Conservation (phyloP, 2,888 invertebrate genomes). For the Pyrgus malvae region DNA sequence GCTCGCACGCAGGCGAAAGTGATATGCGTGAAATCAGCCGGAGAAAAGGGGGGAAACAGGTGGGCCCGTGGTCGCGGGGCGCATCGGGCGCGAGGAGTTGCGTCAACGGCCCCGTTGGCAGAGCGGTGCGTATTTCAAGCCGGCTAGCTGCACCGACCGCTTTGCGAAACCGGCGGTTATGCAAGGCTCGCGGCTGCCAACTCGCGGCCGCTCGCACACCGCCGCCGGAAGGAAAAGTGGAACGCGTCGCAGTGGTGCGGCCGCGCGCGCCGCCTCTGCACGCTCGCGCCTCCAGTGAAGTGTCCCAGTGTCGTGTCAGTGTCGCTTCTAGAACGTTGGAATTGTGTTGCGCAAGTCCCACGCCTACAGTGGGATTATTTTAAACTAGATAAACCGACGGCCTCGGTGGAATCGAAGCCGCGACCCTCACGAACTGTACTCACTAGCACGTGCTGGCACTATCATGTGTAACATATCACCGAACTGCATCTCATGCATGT, state of each 20-base stretch:
- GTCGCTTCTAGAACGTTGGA: conserved; percentile 76
- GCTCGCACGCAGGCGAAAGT: conserved; percentile 68
- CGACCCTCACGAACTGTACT: conserved; percentile 50
- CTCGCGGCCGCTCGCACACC: conserved; percentile 67
- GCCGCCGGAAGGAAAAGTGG: conserved; percentile 80
- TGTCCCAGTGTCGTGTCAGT: conserved; percentile 76
- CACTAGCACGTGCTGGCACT: conserved; percentile 49
- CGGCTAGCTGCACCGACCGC: conserved; percentile 71
- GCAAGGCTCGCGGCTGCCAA: conserved; percentile 80
- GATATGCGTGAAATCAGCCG: conserved; percentile 65
- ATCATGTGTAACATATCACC: conserved; percentile 52
- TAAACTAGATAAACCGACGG: conserved; percentile 66
- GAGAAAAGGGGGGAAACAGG: conserved; percentile 56
- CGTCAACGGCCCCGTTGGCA: conserved; percentile 61
- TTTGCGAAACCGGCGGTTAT: conserved; percentile 81
- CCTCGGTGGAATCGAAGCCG: conserved; percentile 48
- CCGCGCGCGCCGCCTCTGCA: conserved; percentile 76
- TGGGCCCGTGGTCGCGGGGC: conserved; percentile 36
- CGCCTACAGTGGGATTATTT: conserved; percentile 76
- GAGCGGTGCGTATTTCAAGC: conserved; percentile 77
- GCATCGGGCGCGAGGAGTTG: conserved; percentile 15
- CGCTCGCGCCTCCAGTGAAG: conserved; percentile 73
- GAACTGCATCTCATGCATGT: conserved; percentile 13
- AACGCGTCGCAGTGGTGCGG: conserved; percentile 78
- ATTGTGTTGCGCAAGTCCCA: conserved; percentile 77